Evolutionary conservation across 2,888 invertebrate genomes (phyloP).

Genomic region (Apamea crenata): DNA sequence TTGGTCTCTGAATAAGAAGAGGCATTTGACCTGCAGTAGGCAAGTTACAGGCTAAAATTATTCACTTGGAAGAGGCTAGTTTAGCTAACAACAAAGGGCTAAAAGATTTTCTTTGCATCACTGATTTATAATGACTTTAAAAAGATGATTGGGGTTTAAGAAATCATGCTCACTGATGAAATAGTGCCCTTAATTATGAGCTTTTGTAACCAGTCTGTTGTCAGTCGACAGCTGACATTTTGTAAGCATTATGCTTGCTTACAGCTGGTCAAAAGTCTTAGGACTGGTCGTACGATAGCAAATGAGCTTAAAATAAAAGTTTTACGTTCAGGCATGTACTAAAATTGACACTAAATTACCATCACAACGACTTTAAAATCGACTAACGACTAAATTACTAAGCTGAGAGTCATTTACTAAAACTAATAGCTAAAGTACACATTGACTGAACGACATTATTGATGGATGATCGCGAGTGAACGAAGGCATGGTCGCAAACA

Average conservation of each 20-base stretch:
- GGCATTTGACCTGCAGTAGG: neutral
- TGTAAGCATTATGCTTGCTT: neutral
- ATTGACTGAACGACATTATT: constrained; percentile 13
- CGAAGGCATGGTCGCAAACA: neutral
- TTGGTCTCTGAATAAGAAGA: too few species aligned
- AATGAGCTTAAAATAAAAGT: neutral
- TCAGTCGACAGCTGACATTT: neutral
- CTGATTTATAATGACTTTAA: neutral
- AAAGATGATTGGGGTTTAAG: neutral
- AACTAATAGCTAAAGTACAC: constrained; percentile 27
- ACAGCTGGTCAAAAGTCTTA: neutral
- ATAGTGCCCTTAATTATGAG: neutral
- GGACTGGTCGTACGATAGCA: neutral
- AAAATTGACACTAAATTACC: neutral
- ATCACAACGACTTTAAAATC: constrained; percentile 45
- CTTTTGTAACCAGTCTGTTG: neutral
- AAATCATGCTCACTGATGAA: neutral
- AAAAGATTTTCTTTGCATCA: neutral
- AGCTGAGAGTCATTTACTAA: constrained; percentile 29
- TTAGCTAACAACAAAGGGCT: neutral
- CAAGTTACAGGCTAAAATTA: neutral
- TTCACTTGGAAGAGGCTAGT: neutral
- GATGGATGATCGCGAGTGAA: neutral
- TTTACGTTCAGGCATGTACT: neutral
- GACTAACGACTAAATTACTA: constrained; percentile 36